Base-by-base conservation (phyloP, 2,797 vertebrate genomes). In the Callimico goeldii region DNA sequence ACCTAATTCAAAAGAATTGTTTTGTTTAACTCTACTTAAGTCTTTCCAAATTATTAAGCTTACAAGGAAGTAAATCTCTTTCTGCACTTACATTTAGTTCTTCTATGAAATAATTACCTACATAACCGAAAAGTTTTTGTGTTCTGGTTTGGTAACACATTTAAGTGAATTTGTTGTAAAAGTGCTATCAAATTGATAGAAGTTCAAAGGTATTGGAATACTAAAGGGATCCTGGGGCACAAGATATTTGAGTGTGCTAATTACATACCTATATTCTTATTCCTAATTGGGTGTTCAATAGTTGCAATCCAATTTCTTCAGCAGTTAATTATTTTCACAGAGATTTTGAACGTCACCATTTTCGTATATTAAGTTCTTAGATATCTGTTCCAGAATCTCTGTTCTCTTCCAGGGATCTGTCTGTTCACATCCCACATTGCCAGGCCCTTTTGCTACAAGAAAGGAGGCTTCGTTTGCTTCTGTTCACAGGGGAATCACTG, bases 311-410 rank as follows among this genome's bases (percentile, higher is more conserved):
- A 14, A 4, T n/a, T 20, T 75, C 61, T 64, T 48, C 10, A 41
- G 36, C 28, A 52, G 20, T 30, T 67, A 48, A 46, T 50, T 93
- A 72, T 73, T 64, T 86, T 33, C 70, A 70, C 33, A 73, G 39
- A 6, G 11, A 82, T 77, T 64, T 57, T 14, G n/a, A 61, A 72
- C 55, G 22, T 14, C 4, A 43, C 5, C 15, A 17, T 64, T 67
- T 22, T 11, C 2, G 1, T 43, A 17, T n/a, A 13, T 15, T 10
- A 43, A 30, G 9, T 30, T 28, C 43, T 76, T 14, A 1, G 1
- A 1, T 17, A 43, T 46, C n/a, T 11, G 4, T 43, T 88, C 50
- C 43, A 57, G 55, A 48, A 57, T 39, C n/a, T 73, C 20, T 15
- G 1, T 28, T 52, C 33, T 39, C 9, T 20, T 24, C 4, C 15